Conservation (phyloP, 2,797 vertebrate species). For the Atherinosoma microstoma region DNA sequence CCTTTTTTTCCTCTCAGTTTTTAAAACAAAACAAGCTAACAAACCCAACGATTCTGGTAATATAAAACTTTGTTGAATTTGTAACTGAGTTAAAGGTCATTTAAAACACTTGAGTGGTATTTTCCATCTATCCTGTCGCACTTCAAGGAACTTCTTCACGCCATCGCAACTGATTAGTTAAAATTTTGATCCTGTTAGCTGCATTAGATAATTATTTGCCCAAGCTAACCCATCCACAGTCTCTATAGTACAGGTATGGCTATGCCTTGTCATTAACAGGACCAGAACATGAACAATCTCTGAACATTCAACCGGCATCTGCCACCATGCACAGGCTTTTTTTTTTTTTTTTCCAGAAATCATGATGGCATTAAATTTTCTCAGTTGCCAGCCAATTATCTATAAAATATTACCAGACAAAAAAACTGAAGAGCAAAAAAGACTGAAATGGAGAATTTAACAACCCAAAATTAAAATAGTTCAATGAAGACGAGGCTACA, state of each 20-base stretch:
- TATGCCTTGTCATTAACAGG: too few species aligned
- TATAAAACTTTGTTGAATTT: constrained; percentile 29
- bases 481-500: background rate
- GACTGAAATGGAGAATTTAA: constrained; percentile 2
- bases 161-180: background rate
- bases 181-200: background rate
- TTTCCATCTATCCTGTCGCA: background rate
- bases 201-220: background rate
- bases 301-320: background rate
- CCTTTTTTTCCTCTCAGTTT: constrained; percentile 22
- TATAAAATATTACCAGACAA: background rate
- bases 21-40: constrained; percentile 26
- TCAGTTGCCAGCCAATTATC: background rate
- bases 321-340: background rate
- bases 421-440: background rate
- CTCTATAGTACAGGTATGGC: background rate
- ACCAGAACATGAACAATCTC: background rate
- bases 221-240: background rate
- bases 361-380: background rate
- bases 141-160: background rate
- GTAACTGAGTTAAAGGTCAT: constrained; percentile 9
- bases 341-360: background rate
- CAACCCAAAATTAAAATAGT: background rate
- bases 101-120: background rate
- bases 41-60: constrained; percentile 7